Evolutionary conservation across 2,797 vertebrate genomes (phyloP), one percentile per base, ranked within the genome.

Genomic region (Protosalanx chinensis): DNA sequence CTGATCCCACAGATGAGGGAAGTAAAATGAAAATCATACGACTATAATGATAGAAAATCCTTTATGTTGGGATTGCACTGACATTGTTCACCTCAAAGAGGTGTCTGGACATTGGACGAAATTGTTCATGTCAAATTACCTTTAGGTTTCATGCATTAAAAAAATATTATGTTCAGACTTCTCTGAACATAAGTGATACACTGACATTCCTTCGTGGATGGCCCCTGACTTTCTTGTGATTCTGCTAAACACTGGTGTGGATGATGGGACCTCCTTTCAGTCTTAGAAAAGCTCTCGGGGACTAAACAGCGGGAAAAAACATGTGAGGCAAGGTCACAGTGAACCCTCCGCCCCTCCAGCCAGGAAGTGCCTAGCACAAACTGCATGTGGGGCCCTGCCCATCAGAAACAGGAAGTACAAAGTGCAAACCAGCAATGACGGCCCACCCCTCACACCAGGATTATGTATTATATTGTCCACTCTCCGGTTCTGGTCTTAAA

Each of bases 371-470:
- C 41, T 68, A 84, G 83, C 82, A 79, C 84, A 87, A 84, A 79
- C 70, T 64, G 82, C 82, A 82, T 79, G 76, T 69, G 72, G 83
- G 85, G 80, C 84, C 81, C 80, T 76, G 87, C 86, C 89, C 86
- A 87, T 88, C 81, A 82, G 86, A 88, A 88, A 89, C 86, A 90
- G 89, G 89, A 91, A 88, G 89, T 85, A 86, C 87, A 91, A 83
- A 91, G 87, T 88, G 89, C 85, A 91, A 86, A 86, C 86, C 78
- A 83, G 85, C 85, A 86, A 76, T 70, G 72, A 83, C 32, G 71
- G 81, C 87, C 81, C 87, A 82, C 87, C 84, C 81, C 80, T 85
- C 72, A 62, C 66, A 71, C 79, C 63, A 68, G 70, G 74, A 87
- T 88, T 85, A 88, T 76, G 77, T 67, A 86, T 83, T 78, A 63